phyloP scores from a whole-genome alignment of 2,888 invertebrate species.

The Noctua pronuba region DNA sequence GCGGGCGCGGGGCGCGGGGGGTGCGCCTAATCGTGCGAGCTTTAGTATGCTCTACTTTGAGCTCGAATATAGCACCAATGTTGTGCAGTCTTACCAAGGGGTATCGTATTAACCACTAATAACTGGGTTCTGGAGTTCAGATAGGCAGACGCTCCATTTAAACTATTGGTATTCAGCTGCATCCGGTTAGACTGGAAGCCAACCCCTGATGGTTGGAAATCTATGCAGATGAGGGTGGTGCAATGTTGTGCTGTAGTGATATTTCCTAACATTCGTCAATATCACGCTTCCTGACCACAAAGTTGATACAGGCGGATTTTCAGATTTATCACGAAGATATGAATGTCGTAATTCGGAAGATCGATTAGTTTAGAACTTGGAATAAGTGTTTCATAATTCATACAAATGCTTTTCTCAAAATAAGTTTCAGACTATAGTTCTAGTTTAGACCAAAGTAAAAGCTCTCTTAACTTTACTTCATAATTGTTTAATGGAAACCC shows the following conservation, averaged over 20 bases:
- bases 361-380: not conserved
- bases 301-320: not conserved
- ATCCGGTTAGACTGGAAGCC: not conserved
- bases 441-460: not conserved
- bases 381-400: not conserved
- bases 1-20: constrained; percentile 72
- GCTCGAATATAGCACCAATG: constrained; percentile 31
- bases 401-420: not conserved
- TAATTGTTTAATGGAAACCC: not conserved
- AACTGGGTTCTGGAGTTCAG: not conserved
- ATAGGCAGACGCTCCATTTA: not conserved
- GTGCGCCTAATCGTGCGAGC: constrained; percentile 84
- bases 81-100: not conserved
- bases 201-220: not conserved
- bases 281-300: not conserved
- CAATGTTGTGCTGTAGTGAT: not conserved
- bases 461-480: not conserved
- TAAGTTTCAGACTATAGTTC: not conserved
- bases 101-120: not conserved
- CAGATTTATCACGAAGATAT: not conserved
- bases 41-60: constrained; percentile 75
- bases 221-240: not conserved
- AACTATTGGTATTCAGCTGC: not conserved
- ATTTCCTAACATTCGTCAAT: not conserved
- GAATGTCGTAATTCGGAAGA: not conserved